A percentile compares a stretch with the other conserved stretches of the same genome.
These are phyloP conservation scores for Aviceda subcristata DNA, from an alignment of 2,113 vertebrate genomes.

Conservation along the genomic window DNA sequence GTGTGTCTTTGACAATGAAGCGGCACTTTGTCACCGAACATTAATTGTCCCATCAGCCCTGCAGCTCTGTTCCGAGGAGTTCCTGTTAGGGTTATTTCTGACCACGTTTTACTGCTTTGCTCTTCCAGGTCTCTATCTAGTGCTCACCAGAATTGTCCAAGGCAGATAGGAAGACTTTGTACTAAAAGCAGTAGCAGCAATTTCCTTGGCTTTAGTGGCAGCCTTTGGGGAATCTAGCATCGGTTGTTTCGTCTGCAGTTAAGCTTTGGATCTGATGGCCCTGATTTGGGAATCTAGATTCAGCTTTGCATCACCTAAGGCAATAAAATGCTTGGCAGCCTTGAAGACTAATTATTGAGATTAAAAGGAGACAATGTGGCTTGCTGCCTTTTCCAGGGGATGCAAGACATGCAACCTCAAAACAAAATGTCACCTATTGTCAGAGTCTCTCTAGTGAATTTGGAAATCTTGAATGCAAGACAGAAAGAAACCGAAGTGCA, in stretches of 20 bases:
- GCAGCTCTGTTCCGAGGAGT: neutral
- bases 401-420: constrained; percentile 39
- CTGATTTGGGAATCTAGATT: constrained; percentile 24
- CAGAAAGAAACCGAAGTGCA: constrained; percentile 32
- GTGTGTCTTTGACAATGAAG: neutral
- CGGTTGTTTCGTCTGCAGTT: neutral
- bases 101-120: neutral
- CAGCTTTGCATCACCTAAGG: constrained; percentile 57
- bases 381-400: constrained; percentile 57
- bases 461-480: constrained; percentile 29
- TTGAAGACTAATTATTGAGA: constrained; percentile 53
- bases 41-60: neutral
- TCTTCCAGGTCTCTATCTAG: neutral
- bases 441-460: constrained; percentile 39
- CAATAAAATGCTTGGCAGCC: constrained; percentile 21
- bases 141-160: neutral
- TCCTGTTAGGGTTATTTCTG: neutral
- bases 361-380: constrained; percentile 44
- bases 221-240: neutral
- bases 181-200: neutral
- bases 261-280: neutral
- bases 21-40: neutral
- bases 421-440: constrained; percentile 36
- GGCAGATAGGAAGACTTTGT: neutral
- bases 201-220: neutral